Percentiles rank a stretch among this genome's conserved stretches.
Evolutionary conservation across 2,888 invertebrate genomes (phyloP).

Genomic region (Drosophila histrio): DNA sequence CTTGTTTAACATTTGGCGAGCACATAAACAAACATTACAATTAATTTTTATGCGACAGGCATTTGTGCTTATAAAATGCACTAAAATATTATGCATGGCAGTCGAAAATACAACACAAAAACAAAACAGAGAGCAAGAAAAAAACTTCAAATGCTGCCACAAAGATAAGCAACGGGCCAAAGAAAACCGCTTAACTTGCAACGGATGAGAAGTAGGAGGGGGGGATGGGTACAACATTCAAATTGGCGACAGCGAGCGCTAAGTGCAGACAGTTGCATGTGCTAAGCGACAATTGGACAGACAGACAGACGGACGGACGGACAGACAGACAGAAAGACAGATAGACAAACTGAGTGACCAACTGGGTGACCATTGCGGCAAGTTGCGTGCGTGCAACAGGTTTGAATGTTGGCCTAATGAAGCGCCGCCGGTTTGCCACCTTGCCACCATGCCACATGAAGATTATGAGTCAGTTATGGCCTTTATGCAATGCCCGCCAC

Average conservation of each 20-base stretch:
- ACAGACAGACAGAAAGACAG: constrained; percentile 10
- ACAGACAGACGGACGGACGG: constrained; percentile 12
- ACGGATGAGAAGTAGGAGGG: constrained; percentile 7
- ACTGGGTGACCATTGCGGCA: constrained; percentile 49
- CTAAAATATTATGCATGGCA: constrained; percentile 66
- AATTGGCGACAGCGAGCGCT: constrained; percentile 65
- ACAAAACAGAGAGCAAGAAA: background rate
- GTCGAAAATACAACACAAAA: constrained; percentile 18
- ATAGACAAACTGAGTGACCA: constrained; percentile 28
- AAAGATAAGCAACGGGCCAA: constrained; percentile 51
- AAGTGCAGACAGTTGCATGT: constrained; percentile 69
- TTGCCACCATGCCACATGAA: constrained; percentile 24
- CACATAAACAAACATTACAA: constrained; percentile 80
- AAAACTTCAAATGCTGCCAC: constrained; percentile 35
- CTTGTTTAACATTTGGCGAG: constrained; percentile 60
- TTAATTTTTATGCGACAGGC: constrained; percentile 79
- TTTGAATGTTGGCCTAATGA: constrained; percentile 64
- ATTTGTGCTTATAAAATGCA: constrained; percentile 76
- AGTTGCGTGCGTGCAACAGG: constrained; percentile 67
- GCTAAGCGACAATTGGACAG: constrained; percentile 54
- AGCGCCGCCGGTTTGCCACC: constrained; percentile 36
- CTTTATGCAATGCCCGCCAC: constrained; percentile 62
- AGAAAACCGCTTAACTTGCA: constrained; percentile 39
- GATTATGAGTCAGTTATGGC: constrained; percentile 62
- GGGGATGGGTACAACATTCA: constrained; percentile 44